A percentile compares a stretch with the other conserved stretches of the same genome.
Evolutionary conservation across 2,113 vertebrate genomes (phyloP).

Genomic region (Holacanthus passer): DNA sequence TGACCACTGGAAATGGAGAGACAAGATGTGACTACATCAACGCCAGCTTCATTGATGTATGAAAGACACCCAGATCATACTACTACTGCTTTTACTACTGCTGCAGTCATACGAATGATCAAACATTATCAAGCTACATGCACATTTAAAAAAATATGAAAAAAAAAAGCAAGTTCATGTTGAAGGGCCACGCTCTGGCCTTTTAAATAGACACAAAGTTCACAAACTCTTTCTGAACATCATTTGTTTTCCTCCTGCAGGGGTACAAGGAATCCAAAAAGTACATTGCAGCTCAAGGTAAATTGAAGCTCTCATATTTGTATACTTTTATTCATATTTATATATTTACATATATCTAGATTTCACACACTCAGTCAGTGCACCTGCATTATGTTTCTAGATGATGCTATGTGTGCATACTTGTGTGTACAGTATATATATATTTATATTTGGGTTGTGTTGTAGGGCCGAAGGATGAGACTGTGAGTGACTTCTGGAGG

Average conservation of each 20-base stretch:
- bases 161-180: not conserved
- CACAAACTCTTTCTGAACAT: not conserved
- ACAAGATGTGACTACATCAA: constrained; percentile 94
- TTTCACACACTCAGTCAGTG: not conserved
- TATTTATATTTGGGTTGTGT: constrained; percentile 9
- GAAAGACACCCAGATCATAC: constrained; percentile 38
- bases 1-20: constrained; percentile 86
- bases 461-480: constrained; percentile 95
- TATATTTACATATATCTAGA: too few relatives aligned
- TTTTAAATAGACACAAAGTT: not conserved
- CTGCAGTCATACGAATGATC: not conserved
- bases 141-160: not conserved
- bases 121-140: not conserved
- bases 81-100: not conserved
- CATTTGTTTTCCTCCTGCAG: constrained; percentile 74
- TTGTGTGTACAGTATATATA: not conserved
- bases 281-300: constrained; percentile 99
- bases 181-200: not conserved
- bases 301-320: not conserved
- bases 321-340: too few relatives aligned
- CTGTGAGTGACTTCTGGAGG: constrained; percentile 94
- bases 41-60: constrained; percentile 95
- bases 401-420: not conserved
- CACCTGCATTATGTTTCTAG: not conserved
- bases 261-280: constrained; percentile 96